These are phyloP conservation scores for Ridgeia piscesae DNA, from an alignment of 1,140 invertebrate species.

Conservation along the genomic window DNA sequence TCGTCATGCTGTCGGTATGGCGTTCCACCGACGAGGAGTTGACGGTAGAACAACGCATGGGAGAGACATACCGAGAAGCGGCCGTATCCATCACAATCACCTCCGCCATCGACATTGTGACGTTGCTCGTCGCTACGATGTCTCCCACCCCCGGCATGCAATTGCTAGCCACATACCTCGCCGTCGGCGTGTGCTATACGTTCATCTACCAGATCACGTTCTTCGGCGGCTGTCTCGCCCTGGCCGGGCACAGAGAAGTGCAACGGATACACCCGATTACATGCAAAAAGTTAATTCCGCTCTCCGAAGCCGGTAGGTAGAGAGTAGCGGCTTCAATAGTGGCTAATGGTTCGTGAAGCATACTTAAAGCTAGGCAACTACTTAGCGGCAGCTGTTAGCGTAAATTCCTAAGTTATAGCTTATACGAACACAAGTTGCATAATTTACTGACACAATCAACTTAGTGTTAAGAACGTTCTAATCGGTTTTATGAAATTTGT, in stretches of 20 bases:
- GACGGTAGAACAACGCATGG: conserved; percentile 82
- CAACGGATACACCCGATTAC: conserved; percentile 81
- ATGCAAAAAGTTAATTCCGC: conserved; percentile 57
- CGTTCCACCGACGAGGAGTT: conserved; percentile 76
- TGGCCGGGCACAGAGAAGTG: conserved; percentile 85
- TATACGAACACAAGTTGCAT: too few relatives aligned
- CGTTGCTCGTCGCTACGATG: not conserved
- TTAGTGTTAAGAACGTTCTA: too few relatives aligned
- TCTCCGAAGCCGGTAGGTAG: conserved; percentile 10
- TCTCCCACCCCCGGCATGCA: conserved; percentile 69
- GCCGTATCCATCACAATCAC: conserved; percentile 97
- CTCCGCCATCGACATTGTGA: conserved; percentile 92
- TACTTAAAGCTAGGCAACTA: too few relatives aligned
- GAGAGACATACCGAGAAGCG: conserved; percentile 83
- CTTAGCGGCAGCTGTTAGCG: too few relatives aligned
- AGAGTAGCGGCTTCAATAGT: too few relatives aligned
- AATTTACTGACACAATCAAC: too few relatives aligned
- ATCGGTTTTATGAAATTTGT: too few relatives aligned
- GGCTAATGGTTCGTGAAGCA: too few relatives aligned
- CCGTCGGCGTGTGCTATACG: conserved; percentile 55
- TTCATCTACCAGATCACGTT: conserved; percentile 71
- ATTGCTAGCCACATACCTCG: conserved; percentile 95
- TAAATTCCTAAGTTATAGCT: too few relatives aligned
- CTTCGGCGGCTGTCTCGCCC: conserved; percentile 87
- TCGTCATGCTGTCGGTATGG: conserved; percentile 94